A percentile compares a stretch with the other conserved stretches of the same genome.
Evolutionary conservation across 2,797 vertebrate species (phyloP).

Genomic region (Yasuhikotakia modesta): DNA sequence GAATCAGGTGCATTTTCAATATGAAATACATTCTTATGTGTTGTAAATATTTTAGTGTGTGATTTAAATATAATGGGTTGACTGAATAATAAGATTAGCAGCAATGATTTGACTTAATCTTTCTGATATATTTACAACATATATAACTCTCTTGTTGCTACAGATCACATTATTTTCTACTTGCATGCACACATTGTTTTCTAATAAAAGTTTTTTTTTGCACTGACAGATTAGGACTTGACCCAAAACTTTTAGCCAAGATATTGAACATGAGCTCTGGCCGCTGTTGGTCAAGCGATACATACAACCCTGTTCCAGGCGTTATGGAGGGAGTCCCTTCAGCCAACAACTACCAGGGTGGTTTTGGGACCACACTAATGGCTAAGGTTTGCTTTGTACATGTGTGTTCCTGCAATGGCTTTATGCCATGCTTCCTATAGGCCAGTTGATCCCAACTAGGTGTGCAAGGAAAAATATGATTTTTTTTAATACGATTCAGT

Average conservation of each 20-base stretch:
- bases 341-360: slow-evolving; percentile 95
- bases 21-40: not conserved
- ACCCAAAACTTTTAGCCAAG: slow-evolving; percentile 94
- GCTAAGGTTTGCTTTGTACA: slow-evolving; percentile 83
- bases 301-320: slow-evolving; percentile 98
- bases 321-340: slow-evolving; percentile 98
- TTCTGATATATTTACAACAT: not conserved
- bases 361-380: slow-evolving; percentile 95
- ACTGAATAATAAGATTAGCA: not conserved
- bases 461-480: too few relatives aligned
- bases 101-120: not conserved
- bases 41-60: not conserved
- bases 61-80: not conserved
- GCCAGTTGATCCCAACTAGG: too few relatives aligned
- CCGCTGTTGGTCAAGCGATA: slow-evolving; percentile 98
- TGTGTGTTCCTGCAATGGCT: not conserved
- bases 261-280: slow-evolving; percentile 99
- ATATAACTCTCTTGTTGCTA: slow-evolving; percentile 21
- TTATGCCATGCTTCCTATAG: not conserved
- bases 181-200: not conserved
- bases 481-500: too few relatives aligned
- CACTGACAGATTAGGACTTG: slow-evolving; percentile 91
- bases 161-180: slow-evolving; percentile 68
- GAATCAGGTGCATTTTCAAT: slow-evolving; percentile 86
- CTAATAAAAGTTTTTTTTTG: slow-evolving; percentile 6